Conservation (phyloP, 2,888 invertebrate species). For the Idaea dimidiata region DNA sequence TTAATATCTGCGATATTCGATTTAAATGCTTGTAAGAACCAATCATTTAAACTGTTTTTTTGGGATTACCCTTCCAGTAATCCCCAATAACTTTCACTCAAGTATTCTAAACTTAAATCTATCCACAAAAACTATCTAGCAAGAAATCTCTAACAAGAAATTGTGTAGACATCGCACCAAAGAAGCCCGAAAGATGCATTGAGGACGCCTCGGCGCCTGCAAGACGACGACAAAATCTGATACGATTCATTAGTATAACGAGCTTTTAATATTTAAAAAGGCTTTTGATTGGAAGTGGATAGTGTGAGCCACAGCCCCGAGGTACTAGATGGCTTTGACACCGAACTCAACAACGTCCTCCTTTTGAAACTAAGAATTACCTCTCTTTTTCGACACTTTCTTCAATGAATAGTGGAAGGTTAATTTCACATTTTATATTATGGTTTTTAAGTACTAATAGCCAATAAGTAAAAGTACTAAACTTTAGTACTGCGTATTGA, state of each 20-base stretch:
- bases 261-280: conserved; percentile 76
- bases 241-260: conserved; percentile 81
- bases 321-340: conserved; percentile 46
- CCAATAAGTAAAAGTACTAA: too few relatives aligned
- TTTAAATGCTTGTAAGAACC: too few relatives aligned
- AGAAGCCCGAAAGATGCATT: conserved; percentile 64
- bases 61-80: background rate
- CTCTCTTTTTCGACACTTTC: conserved; percentile 51
- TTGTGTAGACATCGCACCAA: conserved; percentile 52
- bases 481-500: too few relatives aligned
- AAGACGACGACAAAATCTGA: conserved; percentile 71
- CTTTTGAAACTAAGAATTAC: conserved; percentile 42
- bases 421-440: background rate
- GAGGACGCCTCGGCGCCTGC: conserved; percentile 42
- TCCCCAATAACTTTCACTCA: conserved; percentile 12
- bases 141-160: conserved; percentile 44
- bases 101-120: conserved; percentile 1
- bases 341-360: conserved; percentile 34
- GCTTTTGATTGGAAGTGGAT: conserved; percentile 72
- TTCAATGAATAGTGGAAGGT: conserved; percentile 16
- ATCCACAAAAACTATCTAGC: conserved; percentile 30
- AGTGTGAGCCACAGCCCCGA: conserved; percentile 61
- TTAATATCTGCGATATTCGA: too few relatives aligned
- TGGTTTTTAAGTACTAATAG: background rate
- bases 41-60: too few relatives aligned